Conservation (phyloP, 2,113 vertebrate species). For the Melozone crissalis region DNA sequence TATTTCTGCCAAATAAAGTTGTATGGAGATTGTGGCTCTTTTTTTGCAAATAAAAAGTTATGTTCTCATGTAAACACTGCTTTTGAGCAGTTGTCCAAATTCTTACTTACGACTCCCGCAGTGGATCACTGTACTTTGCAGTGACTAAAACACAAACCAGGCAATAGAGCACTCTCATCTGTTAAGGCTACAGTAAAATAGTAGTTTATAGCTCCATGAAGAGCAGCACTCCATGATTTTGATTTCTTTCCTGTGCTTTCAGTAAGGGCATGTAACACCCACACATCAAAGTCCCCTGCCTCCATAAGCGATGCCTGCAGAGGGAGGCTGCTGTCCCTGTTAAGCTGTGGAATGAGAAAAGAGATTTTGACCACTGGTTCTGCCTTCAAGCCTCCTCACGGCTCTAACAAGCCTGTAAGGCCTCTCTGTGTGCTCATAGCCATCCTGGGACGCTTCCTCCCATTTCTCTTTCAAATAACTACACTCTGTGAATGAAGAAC, state of each 20-base stretch:
- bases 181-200: neutral
- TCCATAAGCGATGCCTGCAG: rapidly evolving
- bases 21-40: neutral
- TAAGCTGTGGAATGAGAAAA: neutral
- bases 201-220: neutral
- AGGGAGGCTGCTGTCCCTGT: neutral
- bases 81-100: neutral
- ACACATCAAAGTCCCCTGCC: neutral
- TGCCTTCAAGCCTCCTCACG: rapidly evolving
- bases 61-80: neutral
- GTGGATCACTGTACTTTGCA: neutral
- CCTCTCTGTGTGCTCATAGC: rapidly evolving
- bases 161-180: neutral
- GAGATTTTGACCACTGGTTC: neutral
- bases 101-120: neutral
- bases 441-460: neutral
- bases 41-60: neutral
- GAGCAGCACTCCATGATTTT: neutral
- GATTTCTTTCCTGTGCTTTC: neutral
- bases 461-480: neutral
- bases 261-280: neutral
- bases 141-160: neutral
- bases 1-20: neutral
- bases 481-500: neutral
- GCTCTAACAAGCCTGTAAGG: neutral